Base-by-base conservation (phyloP, 2,113 vertebrate species). In the Heterotilapia buettikoferi region DNA sequence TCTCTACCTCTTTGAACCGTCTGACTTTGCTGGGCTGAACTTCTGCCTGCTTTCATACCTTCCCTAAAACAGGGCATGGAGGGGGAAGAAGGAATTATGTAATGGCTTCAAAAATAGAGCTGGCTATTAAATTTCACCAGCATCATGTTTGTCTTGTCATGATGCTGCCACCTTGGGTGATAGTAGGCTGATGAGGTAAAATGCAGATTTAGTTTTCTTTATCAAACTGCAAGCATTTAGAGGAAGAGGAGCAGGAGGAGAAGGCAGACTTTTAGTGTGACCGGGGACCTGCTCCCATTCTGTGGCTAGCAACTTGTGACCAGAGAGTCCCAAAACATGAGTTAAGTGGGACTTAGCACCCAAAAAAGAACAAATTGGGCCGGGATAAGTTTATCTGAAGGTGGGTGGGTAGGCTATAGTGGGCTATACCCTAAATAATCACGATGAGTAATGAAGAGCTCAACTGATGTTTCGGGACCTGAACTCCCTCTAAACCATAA, bases 61-160 rank as follows among this genome's bases (percentile, higher is more conserved):
- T 93, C 90, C 93, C 84, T 63, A 91, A 93, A 96, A 96, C 95
- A 96, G 21, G n/a, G 86, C 80, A 38, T 31, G n/a, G 63, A 68
- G 33, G 83, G 53, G 87, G 85, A 71, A 91, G 86, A 61, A 59
- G 24, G 26, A 71, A 73, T 89, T 90, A 93, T 81, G 86, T 83
- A 83, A 86, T 3, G 33, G 82, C 43, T 82, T 86, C 90, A 80
- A 86, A 88, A 95, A 94, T 94, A 95, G 91, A 88, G 36, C 84
- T 83, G 84, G 66, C 54, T 95, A 90, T 93, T 90, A 5, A 16
- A 92, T 94, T 93, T 93, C 94, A 90, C 88, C 26, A 1, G 80
- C 83, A 84, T 88, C 83, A n/a, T 88, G 82, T 79, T 89, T 83
- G 54, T 81, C 56, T 86, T 54, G 54, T 36, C 68, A 59, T 59